Evolutionary conservation across 2,888 invertebrate genomes (phyloP).

Genomic region (Hyppa rectilinea): DNA sequence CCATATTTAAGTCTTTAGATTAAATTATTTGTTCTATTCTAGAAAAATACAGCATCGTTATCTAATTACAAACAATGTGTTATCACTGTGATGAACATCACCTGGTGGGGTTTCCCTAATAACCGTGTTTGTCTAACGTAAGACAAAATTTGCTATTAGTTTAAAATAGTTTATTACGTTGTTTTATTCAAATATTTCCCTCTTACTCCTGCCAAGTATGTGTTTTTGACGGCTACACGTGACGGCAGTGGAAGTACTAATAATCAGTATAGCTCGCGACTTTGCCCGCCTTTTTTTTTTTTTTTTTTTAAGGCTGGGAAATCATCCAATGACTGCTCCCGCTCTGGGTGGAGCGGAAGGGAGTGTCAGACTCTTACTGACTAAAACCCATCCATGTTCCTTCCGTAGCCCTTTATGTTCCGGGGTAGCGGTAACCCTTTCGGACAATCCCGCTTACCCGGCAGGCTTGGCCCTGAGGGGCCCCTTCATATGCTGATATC

Average conservation of each 20-base stretch:
- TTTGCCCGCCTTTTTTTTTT: no score
- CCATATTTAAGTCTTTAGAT: neutral
- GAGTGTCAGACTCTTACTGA: no score
- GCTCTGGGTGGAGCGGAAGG: no score
- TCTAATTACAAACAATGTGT: slow-evolving; percentile 31
- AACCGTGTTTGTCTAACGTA: slow-evolving; percentile 11
- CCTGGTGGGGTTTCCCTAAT: slow-evolving; percentile 66
- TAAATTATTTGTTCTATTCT: slow-evolving; percentile 21
- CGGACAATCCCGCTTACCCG: no score
- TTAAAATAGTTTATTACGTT: slow-evolving; percentile 18
- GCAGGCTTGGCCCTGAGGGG: no score
- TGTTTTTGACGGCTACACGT: neutral
- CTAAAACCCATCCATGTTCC: no score
- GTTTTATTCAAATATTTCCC: slow-evolving; percentile 37
- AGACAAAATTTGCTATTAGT: slow-evolving; percentile 13
- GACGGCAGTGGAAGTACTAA: neutral
- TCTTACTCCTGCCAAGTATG: neutral
- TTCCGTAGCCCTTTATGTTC: no score
- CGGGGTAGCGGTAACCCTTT: no score
- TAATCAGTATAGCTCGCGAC: no score
- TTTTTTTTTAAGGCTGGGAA: no score
- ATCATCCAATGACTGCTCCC: no score
- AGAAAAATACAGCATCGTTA: slow-evolving; percentile 44
- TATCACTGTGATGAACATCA: slow-evolving; percentile 44
- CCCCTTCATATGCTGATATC: no score